Conservation (phyloP, 2,888 invertebrate species). For the Campaea margaritaria region DNA sequence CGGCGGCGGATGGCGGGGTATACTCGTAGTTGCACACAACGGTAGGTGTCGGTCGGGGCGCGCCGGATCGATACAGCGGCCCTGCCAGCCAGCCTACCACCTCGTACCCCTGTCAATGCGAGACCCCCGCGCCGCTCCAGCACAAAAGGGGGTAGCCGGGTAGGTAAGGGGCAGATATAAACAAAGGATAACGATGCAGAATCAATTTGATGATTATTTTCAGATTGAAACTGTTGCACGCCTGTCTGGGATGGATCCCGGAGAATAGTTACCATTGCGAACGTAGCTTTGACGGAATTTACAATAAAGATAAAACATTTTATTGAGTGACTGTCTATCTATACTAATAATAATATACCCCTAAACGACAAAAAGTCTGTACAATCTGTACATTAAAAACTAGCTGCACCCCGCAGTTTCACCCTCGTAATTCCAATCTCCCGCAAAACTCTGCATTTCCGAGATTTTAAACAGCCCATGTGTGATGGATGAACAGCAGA, state of each 20-base stretch:
- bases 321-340: no score
- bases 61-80: conserved; percentile 58
- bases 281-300: no score
- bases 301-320: background rate
- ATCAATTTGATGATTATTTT: conserved; percentile 3
- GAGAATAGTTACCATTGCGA: background rate
- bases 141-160: conserved; percentile 30
- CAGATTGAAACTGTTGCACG: background rate
- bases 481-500: no score
- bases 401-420: no score
- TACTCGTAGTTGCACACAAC: conserved; percentile 43
- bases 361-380: no score
- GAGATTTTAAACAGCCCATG: no score
- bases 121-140: conserved; percentile 54
- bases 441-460: no score
- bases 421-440: no score
- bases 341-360: no score
- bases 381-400: no score
- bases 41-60: conserved; percentile 61
- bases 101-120: conserved; percentile 60
- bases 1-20: conserved; percentile 32
- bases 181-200: conserved; percentile 27
- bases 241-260: background rate
- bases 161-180: conserved; percentile 25
- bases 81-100: conserved; percentile 53